Evolutionary conservation across 2,888 invertebrate species (phyloP).

Genomic region (Phrixothrix hirtus): DNA sequence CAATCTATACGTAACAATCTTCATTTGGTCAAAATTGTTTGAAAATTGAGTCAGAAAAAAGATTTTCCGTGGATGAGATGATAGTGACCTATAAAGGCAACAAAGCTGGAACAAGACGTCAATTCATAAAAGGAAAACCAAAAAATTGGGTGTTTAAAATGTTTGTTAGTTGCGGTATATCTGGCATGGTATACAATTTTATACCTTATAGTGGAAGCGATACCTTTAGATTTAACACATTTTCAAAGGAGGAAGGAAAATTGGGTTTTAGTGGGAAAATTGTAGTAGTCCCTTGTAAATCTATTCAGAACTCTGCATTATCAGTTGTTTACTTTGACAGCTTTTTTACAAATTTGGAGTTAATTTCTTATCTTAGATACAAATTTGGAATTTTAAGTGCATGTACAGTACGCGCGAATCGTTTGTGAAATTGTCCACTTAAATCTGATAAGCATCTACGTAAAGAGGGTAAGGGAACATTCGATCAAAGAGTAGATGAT

Average conservation of each 20-base stretch:
- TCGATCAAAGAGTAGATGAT: constrained; percentile 22
- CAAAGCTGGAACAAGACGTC: neutral
- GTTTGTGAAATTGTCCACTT: constrained; percentile 12
- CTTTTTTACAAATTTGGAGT: constrained; percentile 26
- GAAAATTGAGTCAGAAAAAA: no score
- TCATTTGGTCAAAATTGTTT: no score
- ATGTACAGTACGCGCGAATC: constrained; percentile 14
- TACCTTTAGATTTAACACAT: no score
- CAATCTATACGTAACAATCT: no score
- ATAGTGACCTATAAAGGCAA: neutral
- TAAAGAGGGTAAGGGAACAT: constrained; percentile 24
- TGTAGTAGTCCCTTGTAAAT: constrained; percentile 22
- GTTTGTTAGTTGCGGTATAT: constrained; percentile 24
- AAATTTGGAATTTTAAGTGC: constrained; percentile 12
- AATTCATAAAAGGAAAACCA: neutral
- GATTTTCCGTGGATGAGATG: neutral
- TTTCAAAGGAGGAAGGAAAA: constrained; percentile 15
- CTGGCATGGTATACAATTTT: constrained; percentile 25
- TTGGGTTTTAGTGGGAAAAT: constrained; percentile 4
- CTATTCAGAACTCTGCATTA: constrained; percentile 16
- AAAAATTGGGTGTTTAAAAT: constrained; percentile 18
- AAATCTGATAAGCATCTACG: constrained; percentile 14
- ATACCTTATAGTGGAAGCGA: constrained; percentile 23
- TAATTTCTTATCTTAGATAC: constrained; percentile 19
- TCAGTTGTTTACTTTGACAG: constrained; percentile 37